Evolutionary conservation across 2,113 vertebrate genomes (phyloP).

Genomic region (Trematomus loennbergii): DNA sequence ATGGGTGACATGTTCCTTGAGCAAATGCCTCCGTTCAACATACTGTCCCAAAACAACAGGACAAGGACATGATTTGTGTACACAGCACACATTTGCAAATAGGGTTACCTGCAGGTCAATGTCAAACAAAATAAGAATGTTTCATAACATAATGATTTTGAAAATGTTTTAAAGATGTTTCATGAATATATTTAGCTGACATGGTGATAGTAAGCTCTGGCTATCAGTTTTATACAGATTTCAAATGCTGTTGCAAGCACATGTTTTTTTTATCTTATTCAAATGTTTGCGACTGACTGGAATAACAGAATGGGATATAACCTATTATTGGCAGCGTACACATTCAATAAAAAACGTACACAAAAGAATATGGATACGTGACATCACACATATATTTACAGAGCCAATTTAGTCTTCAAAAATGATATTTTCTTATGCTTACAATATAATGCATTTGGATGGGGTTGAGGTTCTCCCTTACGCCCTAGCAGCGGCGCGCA

Average conservation of each 20-base stretch:
- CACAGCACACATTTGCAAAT: neutral
- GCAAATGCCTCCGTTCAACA: constrained; percentile 9
- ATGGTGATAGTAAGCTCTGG: neutral
- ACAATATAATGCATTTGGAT: neutral
- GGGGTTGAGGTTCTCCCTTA: too few species aligned
- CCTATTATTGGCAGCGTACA: neutral
- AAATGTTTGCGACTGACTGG: too few species aligned
- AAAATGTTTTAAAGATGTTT: neutral
- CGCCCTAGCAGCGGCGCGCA: too few species aligned
- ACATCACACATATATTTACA: too few species aligned
- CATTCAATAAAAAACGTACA: neutral
- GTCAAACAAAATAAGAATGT: neutral
- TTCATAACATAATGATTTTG: neutral
- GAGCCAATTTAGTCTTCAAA: too few species aligned
- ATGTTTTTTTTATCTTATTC: neutral
- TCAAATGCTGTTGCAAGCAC: too few species aligned
- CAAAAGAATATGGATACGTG: too few species aligned
- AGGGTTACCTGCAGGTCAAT: constrained; percentile 11
- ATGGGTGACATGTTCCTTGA: neutral
- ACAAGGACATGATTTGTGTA: constrained; percentile 48
- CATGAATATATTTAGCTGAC: neutral
- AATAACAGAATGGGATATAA: neutral
- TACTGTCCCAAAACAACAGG: constrained; percentile 39
- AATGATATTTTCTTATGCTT: too few species aligned
- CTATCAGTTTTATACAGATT: neutral